Conservation (phyloP, 2,797 vertebrate genomes). For the Notoglanidium macrostoma region DNA sequence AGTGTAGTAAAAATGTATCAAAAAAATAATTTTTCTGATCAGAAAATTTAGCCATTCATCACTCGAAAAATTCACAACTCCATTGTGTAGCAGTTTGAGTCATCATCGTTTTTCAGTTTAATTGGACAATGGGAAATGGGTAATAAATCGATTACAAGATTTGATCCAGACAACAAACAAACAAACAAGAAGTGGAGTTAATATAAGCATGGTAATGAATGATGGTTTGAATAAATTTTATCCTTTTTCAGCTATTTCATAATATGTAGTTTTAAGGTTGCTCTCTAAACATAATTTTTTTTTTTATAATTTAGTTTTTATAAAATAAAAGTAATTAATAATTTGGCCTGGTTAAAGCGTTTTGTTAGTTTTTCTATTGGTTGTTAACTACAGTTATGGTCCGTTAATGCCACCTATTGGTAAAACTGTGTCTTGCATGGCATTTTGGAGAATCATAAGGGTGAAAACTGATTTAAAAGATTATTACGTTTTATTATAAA, state of each 20-base stretch:
- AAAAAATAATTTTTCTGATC: too few species aligned
- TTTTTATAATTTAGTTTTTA: neutral
- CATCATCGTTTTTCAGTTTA: too few species aligned
- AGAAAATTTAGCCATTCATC: too few species aligned
- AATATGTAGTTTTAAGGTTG: neutral
- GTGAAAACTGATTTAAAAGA: neutral
- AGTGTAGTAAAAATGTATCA: too few species aligned
- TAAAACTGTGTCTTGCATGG: conserved; percentile 6
- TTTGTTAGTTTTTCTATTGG: neutral
- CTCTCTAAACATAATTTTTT: neutral
- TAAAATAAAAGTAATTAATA: neutral
- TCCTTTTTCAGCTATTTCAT: neutral
- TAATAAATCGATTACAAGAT: too few species aligned
- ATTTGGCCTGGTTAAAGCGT: neutral
- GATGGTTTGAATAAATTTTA: neutral
- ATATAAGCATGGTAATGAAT: too few species aligned
- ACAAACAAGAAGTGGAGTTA: too few species aligned
- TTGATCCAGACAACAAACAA: too few species aligned
- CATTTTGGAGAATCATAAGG: neutral
- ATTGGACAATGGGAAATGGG: too few species aligned
- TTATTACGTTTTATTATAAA: neutral
- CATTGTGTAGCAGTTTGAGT: too few species aligned
- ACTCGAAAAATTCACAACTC: too few species aligned
- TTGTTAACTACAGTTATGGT: neutral
- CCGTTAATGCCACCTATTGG: conserved; percentile 45